Conservation (phyloP, 2,888 invertebrate genomes). For the Megaustenia siamemsis region DNA sequence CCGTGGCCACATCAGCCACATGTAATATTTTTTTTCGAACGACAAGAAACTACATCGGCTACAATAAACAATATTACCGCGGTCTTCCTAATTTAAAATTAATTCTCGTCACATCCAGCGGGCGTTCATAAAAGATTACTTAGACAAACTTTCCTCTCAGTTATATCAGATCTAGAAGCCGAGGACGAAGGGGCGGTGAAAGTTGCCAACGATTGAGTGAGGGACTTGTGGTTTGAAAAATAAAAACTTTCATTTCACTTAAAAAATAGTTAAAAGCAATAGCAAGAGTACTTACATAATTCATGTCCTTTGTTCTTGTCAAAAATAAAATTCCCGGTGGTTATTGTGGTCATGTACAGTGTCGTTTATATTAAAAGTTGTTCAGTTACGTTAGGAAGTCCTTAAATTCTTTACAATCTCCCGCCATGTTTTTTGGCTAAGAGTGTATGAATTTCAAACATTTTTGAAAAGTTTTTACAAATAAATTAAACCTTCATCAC, state of each 20-base stretch:
- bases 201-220: no score
- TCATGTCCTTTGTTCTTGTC: no score
- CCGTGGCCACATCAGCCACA: no score
- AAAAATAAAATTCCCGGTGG: not conserved
- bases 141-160: no score
- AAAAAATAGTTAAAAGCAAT: not conserved
- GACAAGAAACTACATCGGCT: not conserved
- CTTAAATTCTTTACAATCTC: slow-evolving; percentile 48
- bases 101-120: not conserved
- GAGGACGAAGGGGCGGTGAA: not conserved
- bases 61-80: not conserved
- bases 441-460: slow-evolving; percentile 39
- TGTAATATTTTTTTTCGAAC: no score
- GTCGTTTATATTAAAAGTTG: not conserved
- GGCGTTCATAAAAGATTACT: no score
- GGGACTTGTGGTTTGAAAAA: slow-evolving; percentile 10
- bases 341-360: no score
- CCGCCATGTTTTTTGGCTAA: slow-evolving; percentile 56
- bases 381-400: not conserved
- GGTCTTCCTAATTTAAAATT: not conserved
- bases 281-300: not conserved
- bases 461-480: slow-evolving; percentile 1
- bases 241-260: not conserved
- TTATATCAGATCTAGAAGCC: no score
- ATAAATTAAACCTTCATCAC: not conserved